Base-by-base conservation (phyloP, 92 coral and sea anemone species). In the Micromussa lordhowensis region DNA sequence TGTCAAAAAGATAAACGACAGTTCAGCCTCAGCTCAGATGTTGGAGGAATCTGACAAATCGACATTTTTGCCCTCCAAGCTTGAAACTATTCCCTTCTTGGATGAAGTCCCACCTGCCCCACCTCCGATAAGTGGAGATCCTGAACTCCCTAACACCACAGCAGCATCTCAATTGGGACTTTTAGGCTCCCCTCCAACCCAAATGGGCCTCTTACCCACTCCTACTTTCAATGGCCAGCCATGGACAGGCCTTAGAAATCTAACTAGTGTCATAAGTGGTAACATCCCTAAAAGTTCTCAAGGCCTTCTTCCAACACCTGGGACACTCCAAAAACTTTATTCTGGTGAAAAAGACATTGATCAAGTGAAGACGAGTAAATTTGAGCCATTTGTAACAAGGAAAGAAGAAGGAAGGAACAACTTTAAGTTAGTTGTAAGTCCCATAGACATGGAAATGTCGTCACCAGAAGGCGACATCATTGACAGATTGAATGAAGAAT, bases 371-470 rank as follows among this genome's bases (percentile, higher is more conserved):
- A 59, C 24, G 24, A 38, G 36, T 55, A 44, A 16, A 17, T 22
- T 4, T 15, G 58, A 59, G 53, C 55, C 66, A 28, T 40, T 40
- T 19, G 38, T 57, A 48, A 38, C 57, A n/a, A 74, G 36, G 59
- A 55, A 74, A n/a, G 70, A 84, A 21, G 68, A 74, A n/a, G 81
- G 73, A 36, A 64, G 79, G 35, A 86, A 88, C 48, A 84, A 75
- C 75, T 89, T 86, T 30, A 78, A 81, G 44, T 69, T 61, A 44
- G 51, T 44, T 7, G 0, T 44, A 19, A 82, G 92, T 64, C 98
- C 98, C 12, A 85, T 94, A 34, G 98, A 96, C 77, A 97, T 94
- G 99, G 98, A 97, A 55, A 89, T 96, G 98, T 96, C 98, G 0
- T 92, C 98, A 4, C 97, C 99, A 1, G 98, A 95, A 72, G 97